These are phyloP conservation scores for Cottoperca gobio DNA, from an alignment of 2,797 vertebrate species.

Conservation along the genomic window DNA sequence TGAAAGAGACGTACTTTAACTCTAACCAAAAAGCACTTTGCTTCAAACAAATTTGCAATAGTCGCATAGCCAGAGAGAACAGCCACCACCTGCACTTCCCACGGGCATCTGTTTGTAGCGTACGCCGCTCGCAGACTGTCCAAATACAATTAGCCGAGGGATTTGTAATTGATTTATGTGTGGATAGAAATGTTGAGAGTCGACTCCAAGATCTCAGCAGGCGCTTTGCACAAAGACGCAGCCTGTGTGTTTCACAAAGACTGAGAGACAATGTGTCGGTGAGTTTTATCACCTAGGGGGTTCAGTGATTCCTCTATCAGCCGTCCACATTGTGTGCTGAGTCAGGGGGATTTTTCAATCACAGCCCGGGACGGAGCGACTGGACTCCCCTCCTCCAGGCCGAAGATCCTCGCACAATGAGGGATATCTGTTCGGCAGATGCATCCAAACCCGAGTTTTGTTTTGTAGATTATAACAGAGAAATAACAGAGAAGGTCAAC, in stretches of 20 bases:
- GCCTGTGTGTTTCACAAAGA: slow-evolving; percentile 28
- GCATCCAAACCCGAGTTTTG: background rate
- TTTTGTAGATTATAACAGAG: background rate
- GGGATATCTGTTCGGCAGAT: background rate
- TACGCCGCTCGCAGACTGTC: slow-evolving; percentile 13
- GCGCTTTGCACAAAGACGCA: slow-evolving; percentile 7
- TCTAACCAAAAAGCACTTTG: slow-evolving; percentile 11
- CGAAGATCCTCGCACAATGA: slow-evolving; percentile 5
- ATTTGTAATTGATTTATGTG: slow-evolving; percentile 50
- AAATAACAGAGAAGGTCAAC: slow-evolving; percentile 15
- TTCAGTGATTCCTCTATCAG: slow-evolving; percentile 35
- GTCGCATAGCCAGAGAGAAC: slow-evolving; percentile 37
- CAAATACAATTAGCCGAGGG: slow-evolving; percentile 43
- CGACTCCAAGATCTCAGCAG: slow-evolving; percentile 27
- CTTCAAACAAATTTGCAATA: slow-evolving; percentile 7
- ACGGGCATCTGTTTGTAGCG: slow-evolving; percentile 42
- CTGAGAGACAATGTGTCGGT: slow-evolving; percentile 7
- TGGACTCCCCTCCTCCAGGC: slow-evolving; percentile 5
- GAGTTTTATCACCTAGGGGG: slow-evolving; percentile 40
- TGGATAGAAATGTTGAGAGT: slow-evolving; percentile 35
- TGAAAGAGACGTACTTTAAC: background rate
- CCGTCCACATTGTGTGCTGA: slow-evolving; percentile 45
- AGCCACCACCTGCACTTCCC: slow-evolving; percentile 20
- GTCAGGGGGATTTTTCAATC: slow-evolving; percentile 56
- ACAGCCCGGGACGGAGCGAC: slow-evolving; percentile 2